Evolutionary conservation across 2,797 vertebrate species (phyloP).

Genomic region (Notoglanidium macrostoma): DNA sequence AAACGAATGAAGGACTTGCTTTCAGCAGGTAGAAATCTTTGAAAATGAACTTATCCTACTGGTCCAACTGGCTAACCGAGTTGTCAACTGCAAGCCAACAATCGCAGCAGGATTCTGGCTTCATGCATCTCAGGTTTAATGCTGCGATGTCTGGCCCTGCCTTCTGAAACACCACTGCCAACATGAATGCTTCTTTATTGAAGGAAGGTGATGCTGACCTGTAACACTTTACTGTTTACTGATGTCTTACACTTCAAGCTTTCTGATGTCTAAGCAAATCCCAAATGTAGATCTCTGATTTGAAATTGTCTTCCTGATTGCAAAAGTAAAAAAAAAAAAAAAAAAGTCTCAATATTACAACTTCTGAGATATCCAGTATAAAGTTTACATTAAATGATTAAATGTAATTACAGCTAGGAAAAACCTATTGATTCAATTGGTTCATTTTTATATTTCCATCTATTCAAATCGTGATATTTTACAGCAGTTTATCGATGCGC

Average conservation of each 20-base stretch:
- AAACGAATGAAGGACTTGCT: not conserved
- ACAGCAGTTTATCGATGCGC: too few species aligned
- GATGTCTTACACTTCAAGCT: not conserved
- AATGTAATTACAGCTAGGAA: not conserved
- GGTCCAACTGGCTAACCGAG: not conserved
- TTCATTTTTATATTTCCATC: not conserved
- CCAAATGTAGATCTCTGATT: not conserved
- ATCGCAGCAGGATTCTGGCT: not conserved
- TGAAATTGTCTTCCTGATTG: not conserved
- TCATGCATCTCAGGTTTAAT: not conserved
- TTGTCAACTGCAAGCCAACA: not conserved
- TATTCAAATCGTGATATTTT: too few species aligned
- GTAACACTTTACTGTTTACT: not conserved
- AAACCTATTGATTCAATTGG: too few species aligned
- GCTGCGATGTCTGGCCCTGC: not conserved
- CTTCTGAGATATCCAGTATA: not conserved
- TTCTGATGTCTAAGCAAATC: not conserved
- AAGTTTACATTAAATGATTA: not conserved
- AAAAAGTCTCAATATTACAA: not conserved
- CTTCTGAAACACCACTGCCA: not conserved
- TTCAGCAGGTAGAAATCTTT: not conserved
- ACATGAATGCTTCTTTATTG: not conserved
- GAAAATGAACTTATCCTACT: not conserved
- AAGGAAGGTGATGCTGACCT: not conserved
- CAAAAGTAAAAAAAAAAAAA: not conserved